Base-by-base conservation (phyloP, 2,888 invertebrate species). In the Drosophila pegasa region DNA sequence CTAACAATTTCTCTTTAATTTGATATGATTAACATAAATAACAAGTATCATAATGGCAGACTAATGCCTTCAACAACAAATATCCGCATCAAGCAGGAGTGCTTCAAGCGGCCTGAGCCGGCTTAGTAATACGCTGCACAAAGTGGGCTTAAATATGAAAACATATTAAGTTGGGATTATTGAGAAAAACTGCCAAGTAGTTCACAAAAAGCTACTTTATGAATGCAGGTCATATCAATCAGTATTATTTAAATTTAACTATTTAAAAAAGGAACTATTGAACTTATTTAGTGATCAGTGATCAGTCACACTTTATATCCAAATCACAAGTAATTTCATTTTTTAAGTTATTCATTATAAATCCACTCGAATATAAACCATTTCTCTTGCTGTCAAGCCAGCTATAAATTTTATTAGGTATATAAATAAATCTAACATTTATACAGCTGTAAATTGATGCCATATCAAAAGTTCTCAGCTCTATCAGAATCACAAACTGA, bases 21-120 rank as follows among this genome's bases (percentile, higher is more conserved):
- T 48, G 20, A 47, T 55, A 33, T 33, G 71, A 52, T 71, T 75
- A 55, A 54, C 78, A 64, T 65, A 71, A 78, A 71, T 74, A 78
- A 72, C 54, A 35, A 65, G 66, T 72, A 71, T 62, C 27, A 87
- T 79, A 79, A 76, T 62, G 65, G 51, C 35, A 55, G 52, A 25
- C 52, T 61, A 69, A 69, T 70, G 29, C 58, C 43, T 54, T 45
- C 18, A 52, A 64, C 18, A 43, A 31, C 45, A 59, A 47, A 52
- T 38, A 38, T 9, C 18, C 37, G 14, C 10, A 16, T 50, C 22
- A 25, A 16, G 14, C 5, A 3, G 10, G 4, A 38, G 27, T 16
- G 25, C 12, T 51, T 12, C 4, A n/a, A 4, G 7, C 18, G 52
- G 45, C 43, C 9, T 7, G 45, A 43, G 31, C 5, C 16, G 31